Evolutionary conservation across 2,797 vertebrate genomes (phyloP).

Genomic region (Eulemur rubriventer): DNA sequence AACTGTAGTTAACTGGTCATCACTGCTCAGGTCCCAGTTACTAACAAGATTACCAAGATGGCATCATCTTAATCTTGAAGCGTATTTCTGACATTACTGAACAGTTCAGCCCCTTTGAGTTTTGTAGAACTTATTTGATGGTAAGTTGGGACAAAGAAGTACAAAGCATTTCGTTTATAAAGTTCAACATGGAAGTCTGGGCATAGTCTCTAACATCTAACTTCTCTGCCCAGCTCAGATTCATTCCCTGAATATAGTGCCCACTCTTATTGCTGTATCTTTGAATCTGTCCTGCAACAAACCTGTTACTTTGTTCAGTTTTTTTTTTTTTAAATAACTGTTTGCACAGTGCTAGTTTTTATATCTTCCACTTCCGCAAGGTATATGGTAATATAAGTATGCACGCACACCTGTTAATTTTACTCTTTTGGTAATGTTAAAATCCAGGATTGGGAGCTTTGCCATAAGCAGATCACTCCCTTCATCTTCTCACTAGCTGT

Average conservation of each 20-base stretch:
- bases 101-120: not conserved
- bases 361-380: slow-evolving; percentile 3
- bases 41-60: slow-evolving; percentile 23
- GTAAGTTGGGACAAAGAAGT: slow-evolving; percentile 38
- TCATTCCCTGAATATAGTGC: not conserved
- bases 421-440: not conserved
- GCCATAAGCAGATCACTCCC: slow-evolving; percentile 60
- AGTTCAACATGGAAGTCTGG: slow-evolving; percentile 1
- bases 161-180: not conserved
- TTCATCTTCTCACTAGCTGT: slow-evolving; percentile 22
- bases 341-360: not conserved
- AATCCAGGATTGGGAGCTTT: slow-evolving; percentile 49
- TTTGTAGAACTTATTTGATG: slow-evolving; percentile 32
- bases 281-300: slow-evolving; percentile 19
- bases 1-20: slow-evolving; percentile 50
- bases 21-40: slow-evolving; percentile 52
- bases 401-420: not conserved
- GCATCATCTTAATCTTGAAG: slow-evolving; percentile 71
- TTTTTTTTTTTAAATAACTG: not conserved
- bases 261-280: not conserved
- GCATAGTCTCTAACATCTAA: not conserved
- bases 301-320: not conserved
- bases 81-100: slow-evolving; percentile 29
- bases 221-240: not conserved
- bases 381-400: not conserved